phyloP scores from a whole-genome alignment of 2,797 vertebrate species.

The Sylvia borin region DNA sequence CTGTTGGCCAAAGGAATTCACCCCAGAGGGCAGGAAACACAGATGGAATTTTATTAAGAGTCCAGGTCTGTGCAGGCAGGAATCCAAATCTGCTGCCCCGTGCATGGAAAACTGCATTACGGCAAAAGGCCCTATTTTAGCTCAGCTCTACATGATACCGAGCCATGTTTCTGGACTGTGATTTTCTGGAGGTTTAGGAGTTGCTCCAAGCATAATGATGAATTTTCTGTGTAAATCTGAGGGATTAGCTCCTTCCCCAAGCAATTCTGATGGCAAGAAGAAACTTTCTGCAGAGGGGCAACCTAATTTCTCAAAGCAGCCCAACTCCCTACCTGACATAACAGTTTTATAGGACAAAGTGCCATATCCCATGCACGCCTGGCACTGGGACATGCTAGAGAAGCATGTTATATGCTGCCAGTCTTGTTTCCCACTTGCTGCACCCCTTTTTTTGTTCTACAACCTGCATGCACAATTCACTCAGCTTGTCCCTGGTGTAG shows the following conservation, averaged over 20 bases:
- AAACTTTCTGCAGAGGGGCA: neutral
- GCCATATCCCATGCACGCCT: neutral
- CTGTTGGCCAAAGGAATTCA: slow-evolving; percentile 15
- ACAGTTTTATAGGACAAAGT: neutral
- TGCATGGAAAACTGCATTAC: neutral
- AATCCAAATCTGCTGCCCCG: neutral
- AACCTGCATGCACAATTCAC: neutral
- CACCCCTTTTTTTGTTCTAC: neutral
- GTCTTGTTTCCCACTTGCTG: neutral
- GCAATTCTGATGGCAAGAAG: neutral
- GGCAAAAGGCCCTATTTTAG: neutral
- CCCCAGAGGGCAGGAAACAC: slow-evolving; percentile 24
- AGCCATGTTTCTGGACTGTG: neutral
- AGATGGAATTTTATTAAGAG: slow-evolving; percentile 48
- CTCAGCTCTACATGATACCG: neutral
- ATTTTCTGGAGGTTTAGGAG: neutral
- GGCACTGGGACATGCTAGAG: neutral
- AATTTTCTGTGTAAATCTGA: neutral
- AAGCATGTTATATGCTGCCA: neutral
- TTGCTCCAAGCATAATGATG: neutral
- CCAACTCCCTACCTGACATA: neutral
- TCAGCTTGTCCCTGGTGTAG: neutral
- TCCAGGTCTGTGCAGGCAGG: neutral
- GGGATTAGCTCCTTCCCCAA: neutral
- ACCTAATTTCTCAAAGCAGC: neutral